Evolutionary conservation across 2,113 vertebrate genomes (phyloP).

Genomic region (Psephotus haematonotus): DNA sequence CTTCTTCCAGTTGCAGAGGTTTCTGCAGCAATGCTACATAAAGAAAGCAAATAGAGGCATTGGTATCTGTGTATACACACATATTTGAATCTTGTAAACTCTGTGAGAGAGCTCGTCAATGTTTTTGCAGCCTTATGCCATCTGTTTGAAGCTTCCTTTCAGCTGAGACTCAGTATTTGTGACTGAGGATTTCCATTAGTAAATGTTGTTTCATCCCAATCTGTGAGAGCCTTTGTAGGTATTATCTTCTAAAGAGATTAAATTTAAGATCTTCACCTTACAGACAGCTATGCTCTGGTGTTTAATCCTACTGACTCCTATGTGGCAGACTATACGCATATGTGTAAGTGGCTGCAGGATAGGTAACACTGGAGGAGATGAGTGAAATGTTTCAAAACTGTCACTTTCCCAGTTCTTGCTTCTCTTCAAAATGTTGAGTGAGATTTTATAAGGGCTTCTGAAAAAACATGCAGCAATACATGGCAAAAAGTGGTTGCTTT

Average conservation of each 20-base stretch:
- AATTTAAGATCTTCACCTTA: not conserved
- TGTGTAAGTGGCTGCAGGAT: not conserved
- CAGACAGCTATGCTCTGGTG: not conserved
- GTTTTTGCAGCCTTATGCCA: not conserved
- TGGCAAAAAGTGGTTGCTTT: not conserved
- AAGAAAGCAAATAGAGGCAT: not conserved
- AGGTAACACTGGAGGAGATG: not conserved
- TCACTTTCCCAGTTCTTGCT: not conserved
- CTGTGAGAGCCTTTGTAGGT: conserved; percentile 8
- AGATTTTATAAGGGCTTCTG: not conserved
- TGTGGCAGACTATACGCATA: not conserved
- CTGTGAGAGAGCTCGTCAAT: not conserved
- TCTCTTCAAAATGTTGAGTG: not conserved
- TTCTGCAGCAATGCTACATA: not conserved
- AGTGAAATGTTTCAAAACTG: not conserved
- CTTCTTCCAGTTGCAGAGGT: not conserved
- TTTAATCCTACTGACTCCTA: conserved; percentile 22
- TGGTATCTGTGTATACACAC: not conserved
- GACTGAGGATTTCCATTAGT: not conserved
- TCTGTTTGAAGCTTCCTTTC: not conserved
- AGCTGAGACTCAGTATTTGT: not conserved
- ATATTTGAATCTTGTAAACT: not conserved
- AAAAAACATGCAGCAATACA: not conserved
- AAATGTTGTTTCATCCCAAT: not conserved
- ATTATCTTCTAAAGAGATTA: conserved; percentile 39